Percentiles rank a stretch among this genome's conserved stretches.
These are phyloP conservation scores for Probosciger aterrimus DNA, from an alignment of 2,113 vertebrate species.

Conservation along the genomic window DNA sequence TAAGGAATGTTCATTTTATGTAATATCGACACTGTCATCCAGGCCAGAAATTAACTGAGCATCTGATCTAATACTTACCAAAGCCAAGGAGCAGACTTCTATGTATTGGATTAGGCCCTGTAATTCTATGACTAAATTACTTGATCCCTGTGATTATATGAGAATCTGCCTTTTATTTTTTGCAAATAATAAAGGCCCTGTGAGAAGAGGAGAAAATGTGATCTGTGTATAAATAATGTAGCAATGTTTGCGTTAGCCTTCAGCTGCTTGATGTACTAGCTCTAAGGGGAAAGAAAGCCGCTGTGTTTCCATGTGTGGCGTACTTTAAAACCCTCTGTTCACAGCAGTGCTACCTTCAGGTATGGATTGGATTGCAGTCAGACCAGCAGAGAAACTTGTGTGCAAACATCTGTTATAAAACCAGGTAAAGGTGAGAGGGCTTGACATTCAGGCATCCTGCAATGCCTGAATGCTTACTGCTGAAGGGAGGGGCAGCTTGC, in stretches of 20 bases:
- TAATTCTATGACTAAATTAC: not conserved
- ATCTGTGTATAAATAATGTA: not conserved
- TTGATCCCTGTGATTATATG: not conserved
- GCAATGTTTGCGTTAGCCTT: not conserved
- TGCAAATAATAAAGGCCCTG: not conserved
- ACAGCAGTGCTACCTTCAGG: not conserved
- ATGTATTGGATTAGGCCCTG: not conserved
- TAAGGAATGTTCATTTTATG: not conserved
- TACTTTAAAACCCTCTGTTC: not conserved
- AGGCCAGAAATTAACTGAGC: not conserved
- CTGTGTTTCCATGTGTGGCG: accelerated
- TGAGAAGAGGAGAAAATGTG: not conserved
- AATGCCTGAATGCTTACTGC: not conserved
- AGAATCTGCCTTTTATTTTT: not conserved
- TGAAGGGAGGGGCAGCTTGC: not conserved
- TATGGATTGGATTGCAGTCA: not conserved
- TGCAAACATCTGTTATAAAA: not conserved
- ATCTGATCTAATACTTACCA: not conserved
- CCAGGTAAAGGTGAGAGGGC: not conserved
- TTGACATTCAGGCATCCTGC: not conserved
- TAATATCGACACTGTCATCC: not conserved
- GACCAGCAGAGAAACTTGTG: not conserved
- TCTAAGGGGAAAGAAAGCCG: not conserved
- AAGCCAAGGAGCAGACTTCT: not conserved
- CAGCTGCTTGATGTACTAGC: not conserved